These are phyloP conservation scores for Catharus bicknelli DNA, from an alignment of 2,113 vertebrate species.

Conservation along the genomic window DNA sequence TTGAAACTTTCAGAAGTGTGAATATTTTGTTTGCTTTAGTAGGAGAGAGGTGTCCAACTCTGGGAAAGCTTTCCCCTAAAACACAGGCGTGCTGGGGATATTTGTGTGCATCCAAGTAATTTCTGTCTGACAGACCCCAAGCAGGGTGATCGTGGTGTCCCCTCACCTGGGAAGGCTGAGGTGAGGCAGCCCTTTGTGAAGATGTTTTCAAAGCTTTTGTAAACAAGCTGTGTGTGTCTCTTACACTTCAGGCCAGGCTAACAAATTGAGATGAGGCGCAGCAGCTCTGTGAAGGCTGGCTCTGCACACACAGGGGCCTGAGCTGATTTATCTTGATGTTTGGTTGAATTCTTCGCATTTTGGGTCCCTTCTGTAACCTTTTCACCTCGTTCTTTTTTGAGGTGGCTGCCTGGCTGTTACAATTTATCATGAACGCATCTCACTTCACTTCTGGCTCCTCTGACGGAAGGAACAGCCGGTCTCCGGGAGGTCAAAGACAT, in stretches of 20 bases:
- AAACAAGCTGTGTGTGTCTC: background rate
- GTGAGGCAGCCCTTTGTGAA: background rate
- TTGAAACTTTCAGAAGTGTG: background rate
- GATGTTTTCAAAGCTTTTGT: background rate
- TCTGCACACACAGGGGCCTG: constrained; percentile 12
- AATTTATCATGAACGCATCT: constrained; percentile 81
- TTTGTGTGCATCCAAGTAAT: background rate
- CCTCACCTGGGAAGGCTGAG: background rate
- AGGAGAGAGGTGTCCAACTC: background rate
- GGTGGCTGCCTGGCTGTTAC: constrained; percentile 79
- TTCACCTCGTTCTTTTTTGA: constrained; percentile 77
- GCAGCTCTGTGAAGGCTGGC: constrained; percentile 34
- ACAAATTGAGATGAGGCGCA: constrained; percentile 47
- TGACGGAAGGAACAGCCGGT: constrained; percentile 80
- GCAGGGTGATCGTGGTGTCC: background rate
- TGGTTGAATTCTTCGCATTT: constrained; percentile 79
- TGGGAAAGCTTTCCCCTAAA: background rate
- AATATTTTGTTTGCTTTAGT: background rate
- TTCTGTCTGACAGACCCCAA: background rate
- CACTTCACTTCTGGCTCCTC: constrained; percentile 69
- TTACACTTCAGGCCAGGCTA: constrained; percentile 21
- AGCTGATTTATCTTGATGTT: constrained; percentile 81
- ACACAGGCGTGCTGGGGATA: background rate
- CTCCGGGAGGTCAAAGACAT: constrained; percentile 79
- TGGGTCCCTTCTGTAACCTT: constrained; percentile 79